phyloP scores from a whole-genome alignment of 2,797 vertebrate genomes.

The Emydoidea blandingii region DNA sequence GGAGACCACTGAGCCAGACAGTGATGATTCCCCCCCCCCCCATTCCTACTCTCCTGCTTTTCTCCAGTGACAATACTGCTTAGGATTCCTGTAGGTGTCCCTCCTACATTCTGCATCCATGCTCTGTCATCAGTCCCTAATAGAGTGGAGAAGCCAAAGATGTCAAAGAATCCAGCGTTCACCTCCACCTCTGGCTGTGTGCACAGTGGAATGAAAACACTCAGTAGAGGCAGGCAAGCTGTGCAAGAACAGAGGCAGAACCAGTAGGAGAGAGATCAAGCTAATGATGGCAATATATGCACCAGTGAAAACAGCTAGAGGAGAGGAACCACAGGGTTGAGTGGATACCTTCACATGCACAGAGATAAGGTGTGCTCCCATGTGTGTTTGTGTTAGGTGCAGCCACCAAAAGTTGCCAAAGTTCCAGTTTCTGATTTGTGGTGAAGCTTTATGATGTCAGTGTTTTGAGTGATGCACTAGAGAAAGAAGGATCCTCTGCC shows the following conservation, averaged over 20 bases:
- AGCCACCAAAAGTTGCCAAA: not conserved
- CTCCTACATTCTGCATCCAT: accelerated
- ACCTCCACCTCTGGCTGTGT: not conserved
- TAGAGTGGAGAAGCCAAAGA: accelerated
- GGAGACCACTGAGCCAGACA: too few relatives aligned
- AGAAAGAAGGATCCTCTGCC: not conserved
- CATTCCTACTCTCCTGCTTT: not conserved
- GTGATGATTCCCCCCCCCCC: not conserved
- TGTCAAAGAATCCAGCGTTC: accelerated
- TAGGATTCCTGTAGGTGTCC: accelerated
- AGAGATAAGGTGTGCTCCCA: too few relatives aligned
- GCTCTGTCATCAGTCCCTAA: not conserved
- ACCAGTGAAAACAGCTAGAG: too few relatives aligned
- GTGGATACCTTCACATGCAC: not conserved
- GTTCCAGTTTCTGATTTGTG: not conserved
- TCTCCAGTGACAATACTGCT: not conserved
- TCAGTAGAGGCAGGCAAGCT: not conserved
- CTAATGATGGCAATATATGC: too few relatives aligned
- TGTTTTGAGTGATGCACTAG: accelerated
- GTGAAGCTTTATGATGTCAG: not conserved
- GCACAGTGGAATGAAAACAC: not conserved
- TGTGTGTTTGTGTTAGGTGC: not conserved
- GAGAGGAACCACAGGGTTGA: too few relatives aligned
- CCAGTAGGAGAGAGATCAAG: not conserved
- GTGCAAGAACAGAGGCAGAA: not conserved